Evolutionary conservation across 2,888 invertebrate genomes (phyloP).

Genomic region (Invenusta paracnida): DNA sequence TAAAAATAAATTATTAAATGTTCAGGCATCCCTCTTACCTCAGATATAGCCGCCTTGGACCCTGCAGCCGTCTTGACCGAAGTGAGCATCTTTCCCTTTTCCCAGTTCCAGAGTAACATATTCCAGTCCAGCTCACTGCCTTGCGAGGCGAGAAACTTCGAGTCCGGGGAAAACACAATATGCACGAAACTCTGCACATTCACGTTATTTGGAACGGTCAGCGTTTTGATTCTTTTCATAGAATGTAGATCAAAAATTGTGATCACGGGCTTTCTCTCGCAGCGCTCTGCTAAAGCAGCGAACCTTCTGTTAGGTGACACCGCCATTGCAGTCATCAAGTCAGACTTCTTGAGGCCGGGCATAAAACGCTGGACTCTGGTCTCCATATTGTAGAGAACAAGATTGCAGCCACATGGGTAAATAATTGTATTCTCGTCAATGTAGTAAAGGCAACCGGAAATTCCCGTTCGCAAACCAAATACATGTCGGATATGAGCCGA

Average conservation of each 20-base stretch:
- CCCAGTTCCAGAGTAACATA: conserved; percentile 75
- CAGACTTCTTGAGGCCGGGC: conserved; percentile 60
- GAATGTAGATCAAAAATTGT: conserved; percentile 62
- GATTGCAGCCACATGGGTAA: conserved; percentile 61
- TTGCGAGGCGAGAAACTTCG: conserved; percentile 73
- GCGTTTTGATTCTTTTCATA: conserved; percentile 59
- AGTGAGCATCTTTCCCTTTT: conserved; percentile 75
- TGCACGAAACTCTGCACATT: conserved; percentile 68
- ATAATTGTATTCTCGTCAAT: conserved; percentile 61
- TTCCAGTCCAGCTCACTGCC: conserved; percentile 79
- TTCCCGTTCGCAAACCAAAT: conserved; percentile 59
- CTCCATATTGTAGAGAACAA: conserved; percentile 61
- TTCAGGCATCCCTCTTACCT: too few species aligned
- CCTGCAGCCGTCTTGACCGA: conserved; percentile 65
- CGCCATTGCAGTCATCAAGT: conserved; percentile 60
- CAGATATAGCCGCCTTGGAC: not conserved
- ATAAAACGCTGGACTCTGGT: conserved; percentile 62
- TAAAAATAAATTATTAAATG: too few species aligned
- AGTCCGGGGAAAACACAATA: conserved; percentile 75
- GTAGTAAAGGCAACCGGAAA: conserved; percentile 57
- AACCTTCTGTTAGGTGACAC: conserved; percentile 61
- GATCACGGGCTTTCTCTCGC: conserved; percentile 59
- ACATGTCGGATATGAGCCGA: conserved; percentile 58
- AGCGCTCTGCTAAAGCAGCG: conserved; percentile 60
- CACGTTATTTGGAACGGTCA: conserved; percentile 57